Evolutionary conservation across 2,113 vertebrate genomes (phyloP).

Genomic region (Clarias batrachus): DNA sequence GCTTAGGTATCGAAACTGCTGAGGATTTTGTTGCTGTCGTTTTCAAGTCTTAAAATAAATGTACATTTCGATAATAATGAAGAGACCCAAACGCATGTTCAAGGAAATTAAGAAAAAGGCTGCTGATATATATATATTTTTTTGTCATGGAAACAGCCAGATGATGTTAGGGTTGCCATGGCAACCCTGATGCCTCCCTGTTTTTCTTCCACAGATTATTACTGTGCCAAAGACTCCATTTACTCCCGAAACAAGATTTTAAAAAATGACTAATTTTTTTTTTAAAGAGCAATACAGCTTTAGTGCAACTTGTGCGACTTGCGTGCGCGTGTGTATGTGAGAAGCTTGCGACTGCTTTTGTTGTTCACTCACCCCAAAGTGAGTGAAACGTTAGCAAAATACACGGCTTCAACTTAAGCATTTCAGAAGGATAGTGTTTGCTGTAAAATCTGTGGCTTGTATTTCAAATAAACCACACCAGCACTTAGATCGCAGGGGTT

Average conservation of each 20-base stretch:
- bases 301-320: not conserved
- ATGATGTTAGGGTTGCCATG: constrained; percentile 51
- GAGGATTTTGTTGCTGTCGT: not conserved
- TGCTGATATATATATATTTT: not conserved
- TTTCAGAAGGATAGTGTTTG: too few species aligned
- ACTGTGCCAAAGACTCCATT: not conserved
- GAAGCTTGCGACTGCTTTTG: not conserved
- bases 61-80: not conserved
- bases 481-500: not conserved
- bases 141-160: constrained; percentile 46
- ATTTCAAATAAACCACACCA: not conserved
- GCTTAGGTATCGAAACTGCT: not conserved
- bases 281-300: not conserved
- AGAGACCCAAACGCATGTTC: not conserved
- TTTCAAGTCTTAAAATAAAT: not conserved
- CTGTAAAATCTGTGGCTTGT: not conserved
- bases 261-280: not conserved
- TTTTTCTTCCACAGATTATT: constrained; percentile 32
- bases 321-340: not conserved
- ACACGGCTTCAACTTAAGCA: too few species aligned
- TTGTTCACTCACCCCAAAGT: not conserved
- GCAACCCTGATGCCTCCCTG: constrained; percentile 45
- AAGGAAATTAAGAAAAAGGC: not conserved
- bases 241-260: constrained; percentile 12
- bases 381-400: not conserved